Evolutionary conservation across 2,888 invertebrate genomes (phyloP).

Genomic region (Diplazon laetatorius): DNA sequence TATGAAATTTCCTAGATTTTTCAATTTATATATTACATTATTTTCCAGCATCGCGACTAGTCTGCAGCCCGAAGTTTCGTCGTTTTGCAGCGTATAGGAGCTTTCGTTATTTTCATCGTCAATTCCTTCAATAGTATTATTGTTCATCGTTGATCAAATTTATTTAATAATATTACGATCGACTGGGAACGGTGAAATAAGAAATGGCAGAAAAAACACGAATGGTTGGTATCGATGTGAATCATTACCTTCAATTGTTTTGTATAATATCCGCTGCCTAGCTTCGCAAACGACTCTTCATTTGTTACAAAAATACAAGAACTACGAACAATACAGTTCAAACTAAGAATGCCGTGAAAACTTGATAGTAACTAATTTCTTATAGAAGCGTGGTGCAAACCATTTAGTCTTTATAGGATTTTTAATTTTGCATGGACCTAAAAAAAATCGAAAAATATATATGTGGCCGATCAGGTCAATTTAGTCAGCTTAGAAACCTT

Average conservation of each 20-base stretch:
- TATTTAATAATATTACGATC: not conserved
- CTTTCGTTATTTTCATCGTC: conserved; percentile 35
- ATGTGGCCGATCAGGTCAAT: no score
- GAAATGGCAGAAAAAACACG: not conserved
- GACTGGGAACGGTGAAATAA: not conserved
- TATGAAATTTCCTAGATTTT: no score
- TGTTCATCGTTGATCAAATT: conserved; percentile 40
- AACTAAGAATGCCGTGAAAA: no score
- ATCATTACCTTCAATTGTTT: not conserved
- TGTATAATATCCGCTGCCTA: not conserved
- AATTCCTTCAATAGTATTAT: conserved; percentile 41
- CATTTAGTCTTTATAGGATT: no score
- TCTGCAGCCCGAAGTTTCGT: conserved; percentile 60
- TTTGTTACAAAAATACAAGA: no score
- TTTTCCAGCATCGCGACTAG: conserved; percentile 71
- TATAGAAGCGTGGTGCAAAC: no score
- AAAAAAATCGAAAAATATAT: no score
- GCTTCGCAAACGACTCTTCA: not conserved
- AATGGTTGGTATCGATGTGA: not conserved
- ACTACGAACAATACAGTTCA: no score
- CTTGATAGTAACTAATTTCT: no score
- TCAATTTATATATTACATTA: conserved; percentile 70
- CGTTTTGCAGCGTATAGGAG: conserved; percentile 49
- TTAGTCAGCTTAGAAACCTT: no score
- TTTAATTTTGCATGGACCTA: not conserved